These are phyloP conservation scores for Alauda arvensis DNA, from an alignment of 2,797 vertebrate species.

Conservation along the genomic window DNA sequence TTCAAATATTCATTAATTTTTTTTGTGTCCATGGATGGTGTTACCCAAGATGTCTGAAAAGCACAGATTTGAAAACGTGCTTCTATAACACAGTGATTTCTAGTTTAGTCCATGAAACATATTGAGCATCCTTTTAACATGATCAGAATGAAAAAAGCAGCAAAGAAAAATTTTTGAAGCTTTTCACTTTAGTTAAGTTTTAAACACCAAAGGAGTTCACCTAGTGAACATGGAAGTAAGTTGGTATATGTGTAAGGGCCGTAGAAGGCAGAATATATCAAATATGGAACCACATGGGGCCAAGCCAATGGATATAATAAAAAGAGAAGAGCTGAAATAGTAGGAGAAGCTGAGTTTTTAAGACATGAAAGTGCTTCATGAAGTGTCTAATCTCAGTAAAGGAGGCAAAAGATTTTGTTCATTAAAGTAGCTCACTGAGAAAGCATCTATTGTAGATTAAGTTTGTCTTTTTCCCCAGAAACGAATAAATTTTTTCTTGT, in stretches of 20 bases:
- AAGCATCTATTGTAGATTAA: background rate
- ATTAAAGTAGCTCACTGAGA: background rate
- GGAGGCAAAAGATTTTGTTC: background rate
- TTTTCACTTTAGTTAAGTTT: background rate
- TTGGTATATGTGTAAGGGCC: background rate
- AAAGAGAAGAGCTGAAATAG: background rate
- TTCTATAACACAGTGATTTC: background rate
- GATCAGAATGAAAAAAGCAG: background rate
- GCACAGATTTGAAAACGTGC: background rate
- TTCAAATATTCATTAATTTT: background rate
- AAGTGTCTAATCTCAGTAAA: background rate
- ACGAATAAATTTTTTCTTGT: background rate
- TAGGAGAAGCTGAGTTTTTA: background rate
- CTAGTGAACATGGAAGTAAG: background rate
- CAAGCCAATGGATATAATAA: background rate
- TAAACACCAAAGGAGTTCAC: background rate
- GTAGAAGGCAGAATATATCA: background rate
- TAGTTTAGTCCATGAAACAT: background rate
- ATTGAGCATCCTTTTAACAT: background rate
- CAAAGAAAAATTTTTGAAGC: background rate
- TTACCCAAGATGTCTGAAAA: background rate
- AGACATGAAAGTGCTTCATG: background rate
- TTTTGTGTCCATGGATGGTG: background rate
- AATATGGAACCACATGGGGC: background rate
- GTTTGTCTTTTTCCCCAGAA: background rate